phyloP scores from a whole-genome alignment of 2,797 vertebrate genomes.

The Tinamus major region DNA sequence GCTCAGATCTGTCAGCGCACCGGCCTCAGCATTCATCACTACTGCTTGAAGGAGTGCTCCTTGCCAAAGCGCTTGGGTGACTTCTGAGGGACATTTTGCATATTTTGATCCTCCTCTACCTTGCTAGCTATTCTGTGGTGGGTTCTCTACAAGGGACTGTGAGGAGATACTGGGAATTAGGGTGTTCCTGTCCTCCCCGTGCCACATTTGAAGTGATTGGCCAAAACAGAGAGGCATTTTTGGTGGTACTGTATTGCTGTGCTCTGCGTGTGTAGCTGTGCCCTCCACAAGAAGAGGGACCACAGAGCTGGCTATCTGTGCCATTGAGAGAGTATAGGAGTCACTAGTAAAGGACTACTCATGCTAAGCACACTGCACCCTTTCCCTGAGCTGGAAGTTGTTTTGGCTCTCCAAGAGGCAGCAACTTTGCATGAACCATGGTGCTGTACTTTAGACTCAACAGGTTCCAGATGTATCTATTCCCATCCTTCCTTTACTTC shows the following conservation, averaged over 20 bases:
- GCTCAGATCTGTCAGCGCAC: conserved; percentile 3
- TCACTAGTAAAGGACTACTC: background rate
- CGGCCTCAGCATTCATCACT: background rate
- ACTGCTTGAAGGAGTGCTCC: background rate
- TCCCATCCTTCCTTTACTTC: background rate
- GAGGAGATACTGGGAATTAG: conserved; percentile 6
- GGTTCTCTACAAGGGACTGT: background rate
- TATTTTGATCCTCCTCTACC: background rate
- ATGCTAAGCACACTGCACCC: background rate
- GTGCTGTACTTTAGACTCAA: background rate
- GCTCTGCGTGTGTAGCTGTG: background rate
- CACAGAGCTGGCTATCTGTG: background rate
- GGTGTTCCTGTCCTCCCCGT: background rate
- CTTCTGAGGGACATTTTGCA: conserved; percentile 5
- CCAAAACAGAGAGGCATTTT: background rate
- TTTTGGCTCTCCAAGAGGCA: background rate
- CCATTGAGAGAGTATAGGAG: background rate
- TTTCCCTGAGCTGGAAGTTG: background rate
- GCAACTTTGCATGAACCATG: background rate
- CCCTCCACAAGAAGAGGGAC: rapidly evolving
- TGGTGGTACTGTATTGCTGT: background rate
- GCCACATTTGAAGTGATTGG: background rate
- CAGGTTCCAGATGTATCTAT: rapidly evolving
- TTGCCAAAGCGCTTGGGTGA: background rate
- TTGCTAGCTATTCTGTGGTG: background rate